Percentiles rank a stretch among this genome's conserved stretches.
phyloP scores from a whole-genome alignment of 2,113 vertebrate genomes.

The Mormyrus lacerda region DNA sequence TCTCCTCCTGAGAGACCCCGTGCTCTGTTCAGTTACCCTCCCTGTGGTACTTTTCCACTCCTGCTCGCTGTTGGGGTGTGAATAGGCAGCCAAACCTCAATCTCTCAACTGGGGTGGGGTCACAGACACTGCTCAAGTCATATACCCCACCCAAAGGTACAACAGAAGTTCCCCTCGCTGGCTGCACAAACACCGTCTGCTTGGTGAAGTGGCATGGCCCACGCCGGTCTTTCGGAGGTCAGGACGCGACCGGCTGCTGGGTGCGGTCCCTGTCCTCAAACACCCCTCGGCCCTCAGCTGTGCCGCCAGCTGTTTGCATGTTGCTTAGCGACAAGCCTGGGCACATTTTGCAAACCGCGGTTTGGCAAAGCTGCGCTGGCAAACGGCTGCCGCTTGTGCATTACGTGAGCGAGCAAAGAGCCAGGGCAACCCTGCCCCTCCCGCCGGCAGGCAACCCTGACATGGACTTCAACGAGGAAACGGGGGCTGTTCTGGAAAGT shows the following conservation, averaged over 20 bases:
- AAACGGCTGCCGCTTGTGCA: constrained; percentile 25
- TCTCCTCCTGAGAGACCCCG: neutral
- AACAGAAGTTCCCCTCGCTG: neutral
- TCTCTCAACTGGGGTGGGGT: neutral
- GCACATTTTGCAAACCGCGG: constrained; percentile 29
- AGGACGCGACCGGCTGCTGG: neutral
- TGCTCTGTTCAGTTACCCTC: neutral
- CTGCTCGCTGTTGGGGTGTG: neutral
- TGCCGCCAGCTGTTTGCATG: constrained; percentile 48
- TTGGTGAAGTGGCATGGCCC: neutral
- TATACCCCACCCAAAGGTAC: neutral
- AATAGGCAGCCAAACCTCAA: neutral
- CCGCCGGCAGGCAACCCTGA: neutral
- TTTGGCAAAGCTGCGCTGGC: constrained; percentile 50
- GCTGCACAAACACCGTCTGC: neutral
- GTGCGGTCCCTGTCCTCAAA: neutral
- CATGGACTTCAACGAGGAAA: neutral
- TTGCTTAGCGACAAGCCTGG: constrained; percentile 44
- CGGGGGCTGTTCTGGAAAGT: neutral
- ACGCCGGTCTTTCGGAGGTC: neutral
- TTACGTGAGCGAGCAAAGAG: neutral
- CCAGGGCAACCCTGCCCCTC: neutral
- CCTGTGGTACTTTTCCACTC: neutral
- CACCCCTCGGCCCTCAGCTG: neutral
- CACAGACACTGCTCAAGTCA: neutral